Conservation (phyloP, 2,797 vertebrate species). For the Lemur catta region DNA sequence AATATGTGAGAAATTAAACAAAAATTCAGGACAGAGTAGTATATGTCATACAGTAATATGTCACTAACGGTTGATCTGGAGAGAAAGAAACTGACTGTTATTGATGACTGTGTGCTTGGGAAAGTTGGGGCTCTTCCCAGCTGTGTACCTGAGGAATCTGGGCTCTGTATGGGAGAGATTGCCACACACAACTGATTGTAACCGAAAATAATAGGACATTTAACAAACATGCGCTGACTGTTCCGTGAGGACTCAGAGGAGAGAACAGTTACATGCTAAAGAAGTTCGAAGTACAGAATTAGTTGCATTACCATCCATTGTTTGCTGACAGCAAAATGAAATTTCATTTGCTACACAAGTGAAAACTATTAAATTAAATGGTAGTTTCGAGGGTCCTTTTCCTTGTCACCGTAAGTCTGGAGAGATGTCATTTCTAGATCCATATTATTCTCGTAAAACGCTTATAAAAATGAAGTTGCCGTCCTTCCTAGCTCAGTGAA, state of each 20-base stretch:
- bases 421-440: background rate
- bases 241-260: background rate
- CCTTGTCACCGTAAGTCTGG: background rate
- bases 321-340: background rate
- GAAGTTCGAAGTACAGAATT: background rate
- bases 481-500: background rate
- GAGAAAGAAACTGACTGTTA: background rate
- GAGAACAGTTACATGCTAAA: background rate
- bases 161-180: background rate
- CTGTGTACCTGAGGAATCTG: background rate
- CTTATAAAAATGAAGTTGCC: background rate
- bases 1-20: background rate
- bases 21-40: background rate
- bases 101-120: background rate
- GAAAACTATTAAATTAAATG: background rate
- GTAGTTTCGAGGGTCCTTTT: background rate
- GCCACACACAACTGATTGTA: background rate
- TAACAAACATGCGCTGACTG: background rate
- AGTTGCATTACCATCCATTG: background rate
- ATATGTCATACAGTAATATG: background rate
- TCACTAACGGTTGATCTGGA: background rate
- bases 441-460: background rate
- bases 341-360: background rate
- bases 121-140: background rate
- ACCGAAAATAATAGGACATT: background rate